Conservation (phyloP, 2,888 invertebrate genomes). For the Zonitis immaculata region DNA sequence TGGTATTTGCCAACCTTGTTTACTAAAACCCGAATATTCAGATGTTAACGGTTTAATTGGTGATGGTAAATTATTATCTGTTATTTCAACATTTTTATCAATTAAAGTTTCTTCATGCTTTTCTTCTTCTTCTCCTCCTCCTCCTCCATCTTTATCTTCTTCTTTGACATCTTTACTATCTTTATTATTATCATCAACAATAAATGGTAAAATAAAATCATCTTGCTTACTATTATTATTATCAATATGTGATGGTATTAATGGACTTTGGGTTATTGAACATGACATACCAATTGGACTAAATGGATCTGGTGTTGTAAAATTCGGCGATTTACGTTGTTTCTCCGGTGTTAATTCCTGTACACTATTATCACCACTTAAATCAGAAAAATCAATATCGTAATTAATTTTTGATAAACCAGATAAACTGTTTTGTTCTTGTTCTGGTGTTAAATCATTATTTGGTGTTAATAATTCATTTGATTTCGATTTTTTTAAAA, state of each 20-base stretch:
- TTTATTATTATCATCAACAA: constrained; percentile 17
- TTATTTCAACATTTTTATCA: constrained; percentile 35
- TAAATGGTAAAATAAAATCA: constrained; percentile 37
- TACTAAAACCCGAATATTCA: constrained; percentile 59
- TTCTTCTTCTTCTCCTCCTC: constrained; percentile 24
- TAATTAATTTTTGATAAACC: constrained; percentile 69
- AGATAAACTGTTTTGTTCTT: constrained; percentile 58
- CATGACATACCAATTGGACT: constrained; percentile 52
- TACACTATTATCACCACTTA: constrained; percentile 67
- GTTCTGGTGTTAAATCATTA: constrained; percentile 48
- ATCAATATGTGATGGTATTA: constrained; percentile 35
- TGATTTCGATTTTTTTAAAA: constrained; percentile 47
- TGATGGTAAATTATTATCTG: constrained; percentile 36
- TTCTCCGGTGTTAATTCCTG: constrained; percentile 50
- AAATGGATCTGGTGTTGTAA: constrained; percentile 52
- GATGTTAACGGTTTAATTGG: constrained; percentile 44
- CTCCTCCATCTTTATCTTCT: no score
- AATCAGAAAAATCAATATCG: constrained; percentile 70
- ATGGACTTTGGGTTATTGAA: constrained; percentile 40
- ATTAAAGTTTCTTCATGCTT: no score
- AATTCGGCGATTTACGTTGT: constrained; percentile 35
- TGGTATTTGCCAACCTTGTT: constrained; percentile 58
- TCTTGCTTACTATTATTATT: constrained; percentile 14
- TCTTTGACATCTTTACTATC: no score
- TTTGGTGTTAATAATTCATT: constrained; percentile 45